Evolutionary conservation across 2,888 invertebrate genomes (phyloP).

Genomic region (Isotomurus palustris): DNA sequence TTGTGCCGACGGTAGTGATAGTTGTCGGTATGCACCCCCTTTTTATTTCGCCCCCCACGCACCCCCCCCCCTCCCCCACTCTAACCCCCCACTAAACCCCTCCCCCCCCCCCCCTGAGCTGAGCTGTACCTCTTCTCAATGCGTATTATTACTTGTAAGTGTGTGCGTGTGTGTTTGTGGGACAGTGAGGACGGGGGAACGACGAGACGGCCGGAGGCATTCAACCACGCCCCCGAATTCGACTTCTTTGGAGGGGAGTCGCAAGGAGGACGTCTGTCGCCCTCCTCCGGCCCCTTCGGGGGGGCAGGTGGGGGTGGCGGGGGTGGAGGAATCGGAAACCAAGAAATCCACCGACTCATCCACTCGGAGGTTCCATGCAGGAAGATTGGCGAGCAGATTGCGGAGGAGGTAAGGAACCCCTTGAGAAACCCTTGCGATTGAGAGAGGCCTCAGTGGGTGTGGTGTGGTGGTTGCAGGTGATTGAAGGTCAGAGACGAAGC

Average conservation of each 20-base stretch:
- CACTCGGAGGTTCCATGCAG: conserved; percentile 75
- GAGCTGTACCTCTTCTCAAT: neutral
- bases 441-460: no score
- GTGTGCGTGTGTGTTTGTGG: no score
- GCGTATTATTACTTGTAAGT: neutral
- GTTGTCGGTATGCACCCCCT: no score
- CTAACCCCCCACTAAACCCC: no score
- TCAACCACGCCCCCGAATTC: neutral
- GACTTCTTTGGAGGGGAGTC: conserved; percentile 2
- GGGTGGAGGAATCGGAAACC: conserved; percentile 30
- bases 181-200: neutral
- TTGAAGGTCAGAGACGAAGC: conserved; percentile 46
- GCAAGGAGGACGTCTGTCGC: neutral
- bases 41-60: no score
- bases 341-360: conserved; percentile 65
- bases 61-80: no score
- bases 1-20: conserved; percentile 1
- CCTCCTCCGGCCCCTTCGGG: neutral
- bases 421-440: no score
- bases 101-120: no score
- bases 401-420: conserved; percentile 65
- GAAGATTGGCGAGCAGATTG: conserved; percentile 78
- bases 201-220: neutral
- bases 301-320: conserved; percentile 2
- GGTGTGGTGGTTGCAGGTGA: conserved; percentile 44